Conservation (phyloP, 2,797 vertebrate species). For the Gymnoscopelus microlampas region DNA sequence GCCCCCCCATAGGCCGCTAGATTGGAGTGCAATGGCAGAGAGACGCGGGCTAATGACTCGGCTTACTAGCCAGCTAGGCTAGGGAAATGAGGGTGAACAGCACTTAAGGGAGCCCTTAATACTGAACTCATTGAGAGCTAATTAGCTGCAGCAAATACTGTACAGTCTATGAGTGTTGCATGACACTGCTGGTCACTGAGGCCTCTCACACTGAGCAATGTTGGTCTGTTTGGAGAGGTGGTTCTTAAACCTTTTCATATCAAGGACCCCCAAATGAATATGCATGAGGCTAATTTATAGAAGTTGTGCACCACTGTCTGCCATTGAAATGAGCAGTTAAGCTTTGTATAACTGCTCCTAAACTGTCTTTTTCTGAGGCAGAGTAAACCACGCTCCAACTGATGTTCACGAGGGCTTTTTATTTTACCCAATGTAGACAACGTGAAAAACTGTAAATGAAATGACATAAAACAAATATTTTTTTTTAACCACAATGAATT, state of each 20-base stretch:
- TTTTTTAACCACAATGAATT: too few relatives aligned
- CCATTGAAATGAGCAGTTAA: too few relatives aligned
- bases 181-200: slow-evolving; percentile 11
- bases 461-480: too few relatives aligned
- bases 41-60: slow-evolving; percentile 76
- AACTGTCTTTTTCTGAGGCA: too few relatives aligned
- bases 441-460: too few relatives aligned
- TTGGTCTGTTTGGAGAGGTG: slow-evolving; percentile 23
- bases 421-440: too few relatives aligned
- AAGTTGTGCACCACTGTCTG: too few relatives aligned
- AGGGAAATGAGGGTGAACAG: slow-evolving; percentile 78
- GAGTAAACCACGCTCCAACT: too few relatives aligned
- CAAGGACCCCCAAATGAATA: background rate
- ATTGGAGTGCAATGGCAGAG: slow-evolving; percentile 76
- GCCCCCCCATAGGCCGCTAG: slow-evolving; percentile 75
- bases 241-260: slow-evolving; percentile 16
- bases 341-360: too few relatives aligned
- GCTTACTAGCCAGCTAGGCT: slow-evolving; percentile 74
- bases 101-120: slow-evolving; percentile 78
- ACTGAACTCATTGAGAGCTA: slow-evolving; percentile 72
- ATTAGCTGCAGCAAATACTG: slow-evolving; percentile 77
- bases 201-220: slow-evolving; percentile 11
- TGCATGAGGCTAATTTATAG: too few relatives aligned
- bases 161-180: slow-evolving; percentile 40
- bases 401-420: too few relatives aligned